These are phyloP conservation scores for Pocillopora verrucosa DNA, from an alignment of 64 coral and sea anemone genomes.

Conservation along the genomic window DNA sequence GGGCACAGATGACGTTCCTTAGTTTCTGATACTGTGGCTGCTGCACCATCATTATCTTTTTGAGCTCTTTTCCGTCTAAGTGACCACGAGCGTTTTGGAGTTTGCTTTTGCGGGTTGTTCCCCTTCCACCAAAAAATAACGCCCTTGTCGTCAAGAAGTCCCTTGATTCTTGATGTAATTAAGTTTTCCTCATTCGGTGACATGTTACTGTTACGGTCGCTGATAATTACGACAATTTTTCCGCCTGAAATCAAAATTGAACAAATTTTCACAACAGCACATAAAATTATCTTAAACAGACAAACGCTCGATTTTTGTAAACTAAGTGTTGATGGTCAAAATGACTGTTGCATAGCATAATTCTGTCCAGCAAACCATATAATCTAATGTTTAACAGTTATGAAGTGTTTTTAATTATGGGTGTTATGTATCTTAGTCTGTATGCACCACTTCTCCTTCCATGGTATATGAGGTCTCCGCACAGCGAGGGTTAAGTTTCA, in stretches of 20 bases:
- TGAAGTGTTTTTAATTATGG: too few relatives aligned
- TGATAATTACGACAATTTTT: conserved; percentile 1
- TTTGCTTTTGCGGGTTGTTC: background rate
- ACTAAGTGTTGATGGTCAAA: background rate
- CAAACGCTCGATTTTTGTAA: background rate
- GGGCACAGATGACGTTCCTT: too few relatives aligned
- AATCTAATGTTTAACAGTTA: too few relatives aligned
- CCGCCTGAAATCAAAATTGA: background rate
- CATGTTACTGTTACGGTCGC: background rate
- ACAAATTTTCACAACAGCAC: background rate
- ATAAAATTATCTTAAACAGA: background rate
- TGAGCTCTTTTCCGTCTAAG: background rate
- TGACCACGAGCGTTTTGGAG: too few relatives aligned
- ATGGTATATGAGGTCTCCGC: too few relatives aligned
- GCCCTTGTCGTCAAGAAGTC: background rate
- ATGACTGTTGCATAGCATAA: too few relatives aligned
- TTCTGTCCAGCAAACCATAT: too few relatives aligned
- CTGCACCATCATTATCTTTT: background rate
- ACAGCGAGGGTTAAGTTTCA: too few relatives aligned
- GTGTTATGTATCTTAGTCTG: too few relatives aligned
- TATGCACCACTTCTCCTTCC: too few relatives aligned
- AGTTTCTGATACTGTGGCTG: background rate
- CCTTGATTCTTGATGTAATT: background rate
- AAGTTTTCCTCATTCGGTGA: background rate
- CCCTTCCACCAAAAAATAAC: conserved; percentile 7